Base-by-base conservation (phyloP, 2,113 vertebrate species). In the Camelus bactrianus region DNA sequence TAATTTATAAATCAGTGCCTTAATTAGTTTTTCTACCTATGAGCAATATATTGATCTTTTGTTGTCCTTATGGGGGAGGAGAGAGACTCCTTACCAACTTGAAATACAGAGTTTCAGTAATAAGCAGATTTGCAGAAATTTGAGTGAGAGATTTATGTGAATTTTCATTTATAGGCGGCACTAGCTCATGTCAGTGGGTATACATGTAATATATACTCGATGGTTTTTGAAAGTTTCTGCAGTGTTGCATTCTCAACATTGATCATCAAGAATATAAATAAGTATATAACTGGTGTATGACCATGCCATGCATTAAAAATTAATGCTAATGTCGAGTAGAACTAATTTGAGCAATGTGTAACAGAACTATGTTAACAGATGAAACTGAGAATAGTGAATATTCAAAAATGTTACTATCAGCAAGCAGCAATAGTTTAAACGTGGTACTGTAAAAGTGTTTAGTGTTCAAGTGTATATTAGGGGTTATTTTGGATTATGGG, bases 1-100 rank as follows among this genome's bases (percentile, higher is more conserved):
- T 46, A 97, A 38, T 93, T 88, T 91, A 93, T 60, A 92, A 94
- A 72, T 75, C 22, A 87, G 30, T 73, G 50, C 83, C 56, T 95
- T 91, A 82, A 85, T 92, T 58, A 85, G 65, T 89, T 95, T 67
- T 91, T 85, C 42, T n/a, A 69, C 32, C n/a, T 84, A 24, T 88
- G 38, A 95, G 50, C 28, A 87, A 32, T 77, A 67, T 89, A 35
- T 85, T 92, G 56, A 48, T 65, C 69, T 89, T 65, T 82, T 58
- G 32, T 50, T 81, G 46, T 91, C 52, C n/a, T 83, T 13, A 28
- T 60, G 12, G 30, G 46, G 32, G 5, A 86, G 35, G 75, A 28
- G 24, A 56, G 24, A 86, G 24, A 30, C 52, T 77, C 13, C 42
- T 48, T 89, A 77, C 48, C 19, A 85, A 91, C 42, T 77, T 92